Base-by-base conservation (phyloP, 1,140 invertebrate genomes). In the Coenobita brevimanus region DNA sequence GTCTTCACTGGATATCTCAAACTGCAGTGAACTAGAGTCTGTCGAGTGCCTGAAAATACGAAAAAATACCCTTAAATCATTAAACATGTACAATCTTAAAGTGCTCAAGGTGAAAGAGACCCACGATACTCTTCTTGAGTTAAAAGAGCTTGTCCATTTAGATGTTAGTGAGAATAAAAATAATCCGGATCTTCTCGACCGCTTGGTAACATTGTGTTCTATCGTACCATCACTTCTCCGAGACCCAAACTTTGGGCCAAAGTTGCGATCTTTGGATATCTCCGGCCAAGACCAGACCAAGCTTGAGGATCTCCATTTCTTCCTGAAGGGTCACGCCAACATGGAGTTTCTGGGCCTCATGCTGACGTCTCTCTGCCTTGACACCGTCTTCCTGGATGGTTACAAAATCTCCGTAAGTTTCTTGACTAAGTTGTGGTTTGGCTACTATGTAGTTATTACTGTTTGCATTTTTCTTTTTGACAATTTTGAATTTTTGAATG, bases 1-100 rank as follows among this genome's bases (percentile, higher is more conserved):
- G 71, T 95, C 96, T 91, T 94, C 92, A 91, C 91, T 97, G 50
- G 95, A 96, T 91, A 96, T 96, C 89, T 96, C 96, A 46, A 93
- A 89, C 64, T 89, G 94, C 82, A 96, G 96, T 38, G 92, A 93
- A 89, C 94, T 97, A 27, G 94, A 94, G 89, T 95, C 96, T 92
- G 94, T 97, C 89, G 94, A 93, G 62, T 94, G 95, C 1, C 92
- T 96, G 24, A 92, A 92, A 87, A 94, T 94, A 89, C 95, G 94
- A 90, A 94, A 94, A 92, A 92, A 95, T 88, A 93, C 94, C 79
- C 91, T 96, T 36, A 94, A 94, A 91, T 94, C 93, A 75, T 91
- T 96, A 57, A 93, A 93, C 50, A 94, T 96, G 94, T 95, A 96
- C 90, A 95, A 95, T 92, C 92, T 96, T 67, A 94, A 94, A 90